phyloP scores from a whole-genome alignment of 2,797 vertebrate species.

The Sebastolobus alascanus region DNA sequence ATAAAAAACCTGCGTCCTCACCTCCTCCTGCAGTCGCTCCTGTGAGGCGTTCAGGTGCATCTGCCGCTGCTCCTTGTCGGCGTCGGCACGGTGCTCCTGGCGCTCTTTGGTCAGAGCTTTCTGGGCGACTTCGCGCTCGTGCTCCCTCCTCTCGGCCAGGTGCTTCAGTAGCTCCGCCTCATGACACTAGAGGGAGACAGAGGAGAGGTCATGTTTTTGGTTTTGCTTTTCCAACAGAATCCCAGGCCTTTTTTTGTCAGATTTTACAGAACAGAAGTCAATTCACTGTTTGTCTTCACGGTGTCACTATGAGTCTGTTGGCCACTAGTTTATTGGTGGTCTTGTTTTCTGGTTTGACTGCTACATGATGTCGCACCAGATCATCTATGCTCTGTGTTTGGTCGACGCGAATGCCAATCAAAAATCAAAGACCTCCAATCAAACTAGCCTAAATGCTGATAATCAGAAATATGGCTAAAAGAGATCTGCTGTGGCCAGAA shows the following conservation, averaged over 20 bases:
- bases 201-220: background rate
- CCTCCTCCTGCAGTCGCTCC: conserved; percentile 93
- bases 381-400: background rate
- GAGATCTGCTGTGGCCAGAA: background rate
- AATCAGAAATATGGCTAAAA: background rate
- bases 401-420: background rate
- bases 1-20: conserved; percentile 40
- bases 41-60: conserved; percentile 91
- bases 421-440: background rate
- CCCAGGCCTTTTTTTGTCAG: background rate
- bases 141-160: conserved; percentile 92
- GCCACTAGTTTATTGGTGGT: background rate
- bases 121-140: conserved; percentile 92
- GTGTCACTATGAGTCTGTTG: background rate
- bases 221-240: background rate
- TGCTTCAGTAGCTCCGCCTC: conserved; percentile 96
- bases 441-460: background rate
- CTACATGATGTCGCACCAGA: background rate
- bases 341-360: background rate
- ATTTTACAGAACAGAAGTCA: background rate
- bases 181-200: conserved; percentile 85
- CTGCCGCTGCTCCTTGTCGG: conserved; percentile 91
- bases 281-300: background rate
- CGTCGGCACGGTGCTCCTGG: conserved; percentile 91
- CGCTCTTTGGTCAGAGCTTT: conserved; percentile 94